Evolutionary conservation across 2,888 invertebrate genomes (phyloP), one percentile per base, ranked within the genome.

Genomic region (Pycnomerus fuliginosus): DNA sequence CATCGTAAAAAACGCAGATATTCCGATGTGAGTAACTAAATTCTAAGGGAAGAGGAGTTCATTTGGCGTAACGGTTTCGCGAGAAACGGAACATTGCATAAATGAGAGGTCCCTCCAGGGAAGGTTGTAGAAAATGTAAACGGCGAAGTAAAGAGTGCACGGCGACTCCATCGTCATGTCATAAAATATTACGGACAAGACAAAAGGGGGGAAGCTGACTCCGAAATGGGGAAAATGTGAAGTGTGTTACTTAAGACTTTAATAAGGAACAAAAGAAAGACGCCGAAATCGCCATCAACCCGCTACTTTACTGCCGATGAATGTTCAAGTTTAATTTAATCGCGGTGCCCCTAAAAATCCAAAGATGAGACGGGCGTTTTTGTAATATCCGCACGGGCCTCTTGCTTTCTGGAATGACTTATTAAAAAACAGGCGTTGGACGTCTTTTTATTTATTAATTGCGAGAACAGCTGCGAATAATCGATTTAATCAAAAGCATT

Each of bases 161-260:
- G 4, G 7, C 15, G 36, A 23, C 22, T 25, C 11, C 25, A 31
- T 25, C 17, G n/a, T 24, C 16, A 16, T 16, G 17, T 40, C 42
- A 35, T 36, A 36, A 43, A 43, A 43, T 43, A 43, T 43, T 43
- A 41, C 41, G 33, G 15, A 41, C 20, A 22, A 33, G 33, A 33
- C 33, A 33, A 33, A 33, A 33, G 33, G 15, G 20, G 17, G 12
- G 20, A 15, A 27, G 32, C 28, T 11, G 20, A 27, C 33, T 34
- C 20, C 34, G 25, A 41, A 33, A 32, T 32, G 15, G 30, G 15
- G 32, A 44, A 44, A 44, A 44, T 30, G 39, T 32, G 37, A 27
- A 34, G 25, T 20, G 24, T 23, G 39, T 44, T 44, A 44, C 39
- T 32, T 40, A 40, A 40, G 23, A 44, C 25, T 44, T 44, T 44